Base-by-base conservation (phyloP, 2,888 invertebrate species). In the Hirtodrosophila cameraria region DNA sequence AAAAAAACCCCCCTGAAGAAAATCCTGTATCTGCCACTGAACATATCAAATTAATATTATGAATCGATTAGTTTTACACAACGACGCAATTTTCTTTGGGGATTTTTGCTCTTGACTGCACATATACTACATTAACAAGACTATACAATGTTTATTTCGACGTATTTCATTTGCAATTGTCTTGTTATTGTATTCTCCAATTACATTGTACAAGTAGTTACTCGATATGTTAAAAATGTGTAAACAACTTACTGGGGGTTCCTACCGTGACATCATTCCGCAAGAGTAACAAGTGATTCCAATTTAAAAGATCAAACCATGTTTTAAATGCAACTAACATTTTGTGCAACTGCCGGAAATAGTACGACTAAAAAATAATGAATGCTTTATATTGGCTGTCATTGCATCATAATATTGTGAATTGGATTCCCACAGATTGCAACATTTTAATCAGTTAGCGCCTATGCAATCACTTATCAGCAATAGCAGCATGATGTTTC, bases 401-500 rank as follows among this genome's bases (percentile, higher is more conserved):
- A 65, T 42, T 57, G 25, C 36, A 57, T 23, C 15, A 16, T 20
- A 27, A 20, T 9, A 35, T 35, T 25, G 20, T 15, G 31, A 18
- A 38, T 25, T 13, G 48, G 61, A 18, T 30, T 41, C 35, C 45
- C 67, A 16, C 39, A 31, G 45, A 12, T 4, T 18, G 20, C 15
- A 30, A 16, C 39, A 52, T 46, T 30, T 39, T 75, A 71, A 79
- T 83, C 76, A 79, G 71, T 48, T 45, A 52, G 41, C 42, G 60
- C 23, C 74, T 75, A 65, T 71, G 72, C 76, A 61, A 61, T 38
- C 28, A 25, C 62, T 75, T 65, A 64, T 64, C 63, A 65, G 48
- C 31, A 12, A 20, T 41, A 61, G 53, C 75, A 64, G 27, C 73
- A 78, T 78, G 75, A 57, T 78, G 79, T 46, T 72, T 73, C 46